Evolutionary conservation across 2,113 vertebrate genomes (phyloP), one percentile per base, ranked within the genome.

Genomic region (Callopanchax toddi): DNA sequence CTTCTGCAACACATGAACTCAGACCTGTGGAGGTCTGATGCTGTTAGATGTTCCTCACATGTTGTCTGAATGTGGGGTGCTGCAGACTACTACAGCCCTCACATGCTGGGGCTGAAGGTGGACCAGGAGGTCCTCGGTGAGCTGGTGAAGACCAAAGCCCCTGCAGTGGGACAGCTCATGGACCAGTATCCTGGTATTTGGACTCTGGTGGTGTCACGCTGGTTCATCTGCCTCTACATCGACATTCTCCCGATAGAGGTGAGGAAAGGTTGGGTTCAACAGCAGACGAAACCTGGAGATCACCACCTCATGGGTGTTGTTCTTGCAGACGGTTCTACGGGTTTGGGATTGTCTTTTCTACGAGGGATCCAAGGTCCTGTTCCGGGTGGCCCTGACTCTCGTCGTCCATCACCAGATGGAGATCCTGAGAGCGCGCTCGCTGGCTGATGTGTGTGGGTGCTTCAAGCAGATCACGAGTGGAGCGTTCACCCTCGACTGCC

Each of bases 271-370:
- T 40, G 0, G 11, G 5, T 13, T 57, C 45, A 15, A n/a, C n/a
- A n/a, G n/a, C n/a, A 36, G 16, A 20, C 16, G 20, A 21, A 32
- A 3, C 0, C 45, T n/a, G n/a, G 10, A 10, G 5, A 6, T 17
- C 3, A 29, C 17, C 17, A 29, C 60, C 44, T 39, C 2, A 44
- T 45, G 12, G 8, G 36, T 17, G 3, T 42, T 1, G 17, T 34
- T 49, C 60, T 34, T 42, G 15, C 86, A 99, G 97, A 99, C 97
- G 0, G 97, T 99, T 42, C 89, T 99, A 48, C 92, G 97, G 40
- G 89, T 99, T 85, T 99, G 97, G 97, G 97, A 99, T 67, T 96
- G 96, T 78, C 86, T 99, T 32, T 99, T 99, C 87, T 97, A 95
- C 0, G 96, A 99, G 75, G 97, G 97, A 40, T 99, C 97, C 2